A percentile compares a stretch with the other conserved stretches of the same genome.
phyloP scores from a whole-genome alignment of 2,888 invertebrate species.

The Bimastos eiseni region DNA sequence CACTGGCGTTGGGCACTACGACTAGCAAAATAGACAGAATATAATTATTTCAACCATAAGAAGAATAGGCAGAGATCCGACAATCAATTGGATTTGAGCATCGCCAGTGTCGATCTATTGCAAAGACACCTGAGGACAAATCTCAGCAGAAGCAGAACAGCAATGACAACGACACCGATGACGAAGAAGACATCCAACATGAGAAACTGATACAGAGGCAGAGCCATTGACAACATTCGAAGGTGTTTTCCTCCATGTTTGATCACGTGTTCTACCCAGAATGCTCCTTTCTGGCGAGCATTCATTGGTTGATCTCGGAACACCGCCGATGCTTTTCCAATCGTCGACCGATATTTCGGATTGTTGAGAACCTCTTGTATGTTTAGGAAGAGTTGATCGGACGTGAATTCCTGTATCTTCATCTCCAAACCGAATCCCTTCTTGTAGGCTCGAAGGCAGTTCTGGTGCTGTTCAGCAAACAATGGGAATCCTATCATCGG shows the following conservation, averaged over 20 bases:
- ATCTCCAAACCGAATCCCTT: conserved; percentile 28
- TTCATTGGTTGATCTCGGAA: conserved; percentile 36
- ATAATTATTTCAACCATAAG: background rate
- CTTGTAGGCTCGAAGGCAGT: conserved; percentile 24
- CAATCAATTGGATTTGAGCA: background rate
- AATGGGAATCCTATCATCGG: conserved; percentile 34
- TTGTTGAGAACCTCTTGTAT: conserved; percentile 42
- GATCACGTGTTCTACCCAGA: conserved; percentile 49
- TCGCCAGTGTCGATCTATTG: background rate
- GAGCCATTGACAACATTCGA: conserved; percentile 41
- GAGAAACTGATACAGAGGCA: conserved; percentile 46
- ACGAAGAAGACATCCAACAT: conserved; percentile 41
- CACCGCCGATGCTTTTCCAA: conserved; percentile 41
- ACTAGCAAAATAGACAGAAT: too few species aligned
- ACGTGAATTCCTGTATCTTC: conserved; percentile 17
- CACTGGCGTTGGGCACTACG: too few species aligned
- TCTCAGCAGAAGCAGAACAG: background rate
- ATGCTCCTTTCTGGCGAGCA: conserved; percentile 43
- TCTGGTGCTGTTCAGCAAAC: conserved; percentile 29
- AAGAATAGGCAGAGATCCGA: background rate
- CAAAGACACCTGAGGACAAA: background rate
- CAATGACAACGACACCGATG: conserved; percentile 24
- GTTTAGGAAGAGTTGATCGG: conserved; percentile 36
- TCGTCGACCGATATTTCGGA: conserved; percentile 38
- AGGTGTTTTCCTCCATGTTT: conserved; percentile 47